phyloP scores from a whole-genome alignment of 2,113 vertebrate species.

The Sterna hirundo region DNA sequence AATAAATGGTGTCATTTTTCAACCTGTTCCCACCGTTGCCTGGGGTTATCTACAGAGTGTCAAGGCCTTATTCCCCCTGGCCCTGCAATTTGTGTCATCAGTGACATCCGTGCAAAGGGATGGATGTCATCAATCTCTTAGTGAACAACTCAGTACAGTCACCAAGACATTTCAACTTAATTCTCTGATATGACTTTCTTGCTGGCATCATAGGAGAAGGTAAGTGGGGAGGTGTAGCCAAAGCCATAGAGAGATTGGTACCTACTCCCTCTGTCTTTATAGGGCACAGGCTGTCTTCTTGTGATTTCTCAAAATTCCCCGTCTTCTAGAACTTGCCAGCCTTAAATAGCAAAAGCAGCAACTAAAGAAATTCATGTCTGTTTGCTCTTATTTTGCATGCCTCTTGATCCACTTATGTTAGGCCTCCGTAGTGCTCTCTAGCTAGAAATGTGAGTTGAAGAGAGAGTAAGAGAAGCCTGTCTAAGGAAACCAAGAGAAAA shows the following conservation, averaged over 20 bases:
- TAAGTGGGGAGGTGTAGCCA: background rate
- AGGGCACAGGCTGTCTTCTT: background rate
- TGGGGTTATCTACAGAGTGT: background rate
- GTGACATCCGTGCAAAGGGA: background rate
- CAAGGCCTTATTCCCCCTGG: background rate
- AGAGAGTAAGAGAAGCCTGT: background rate
- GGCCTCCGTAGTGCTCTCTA: background rate
- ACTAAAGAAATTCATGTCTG: background rate
- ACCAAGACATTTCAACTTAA: background rate
- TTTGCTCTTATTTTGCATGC: background rate
- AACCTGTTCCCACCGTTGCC: background rate
- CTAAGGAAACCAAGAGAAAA: conserved; percentile 5
- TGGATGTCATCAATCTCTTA: background rate
- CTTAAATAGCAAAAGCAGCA: background rate
- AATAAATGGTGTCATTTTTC: conserved; percentile 24
- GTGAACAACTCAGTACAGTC: background rate
- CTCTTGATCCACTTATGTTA: background rate
- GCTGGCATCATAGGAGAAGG: conserved; percentile 8
- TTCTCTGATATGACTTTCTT: background rate
- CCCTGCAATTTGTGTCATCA: conserved; percentile 9
- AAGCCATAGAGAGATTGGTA: background rate
- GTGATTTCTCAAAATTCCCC: background rate
- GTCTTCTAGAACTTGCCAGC: background rate
- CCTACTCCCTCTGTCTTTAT: background rate
- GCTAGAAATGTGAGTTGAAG: conserved; percentile 18